Evolutionary conservation across 2,888 invertebrate genomes (phyloP).

Genomic region (Noctua comes): DNA sequence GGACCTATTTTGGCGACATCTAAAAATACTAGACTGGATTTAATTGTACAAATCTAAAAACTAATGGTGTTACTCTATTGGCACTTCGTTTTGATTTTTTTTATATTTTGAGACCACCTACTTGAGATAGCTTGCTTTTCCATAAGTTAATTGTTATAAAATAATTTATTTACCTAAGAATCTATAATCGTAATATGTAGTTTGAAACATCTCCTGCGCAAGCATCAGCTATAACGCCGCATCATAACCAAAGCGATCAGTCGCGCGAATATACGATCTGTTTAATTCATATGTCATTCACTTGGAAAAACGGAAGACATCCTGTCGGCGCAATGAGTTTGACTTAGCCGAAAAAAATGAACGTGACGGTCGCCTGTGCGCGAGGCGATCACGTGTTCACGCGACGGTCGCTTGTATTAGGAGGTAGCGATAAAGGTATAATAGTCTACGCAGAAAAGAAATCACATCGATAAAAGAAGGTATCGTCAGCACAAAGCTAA

Average conservation of each 20-base stretch:
- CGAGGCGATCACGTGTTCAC: neutral
- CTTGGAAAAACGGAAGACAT: neutral
- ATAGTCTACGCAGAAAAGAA: neutral
- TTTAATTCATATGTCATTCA: neutral
- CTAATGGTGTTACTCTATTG: conserved; percentile 83
- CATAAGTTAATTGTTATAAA: conserved; percentile 21
- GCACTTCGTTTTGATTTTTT: conserved; percentile 77
- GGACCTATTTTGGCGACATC: conserved; percentile 55
- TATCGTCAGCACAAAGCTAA: neutral
- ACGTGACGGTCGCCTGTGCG: neutral
- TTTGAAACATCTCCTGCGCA: neutral
- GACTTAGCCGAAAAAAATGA: neutral
- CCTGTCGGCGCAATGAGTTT: neutral
- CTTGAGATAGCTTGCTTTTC: conserved; percentile 2
- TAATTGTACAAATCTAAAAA: conserved; percentile 53
- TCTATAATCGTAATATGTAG: conserved; percentile 3
- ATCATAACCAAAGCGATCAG: neutral
- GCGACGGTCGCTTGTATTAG: neutral
- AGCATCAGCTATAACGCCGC: neutral
- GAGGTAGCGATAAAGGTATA: neutral
- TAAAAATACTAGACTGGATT: conserved; percentile 37
- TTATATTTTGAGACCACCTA: conserved; percentile 38
- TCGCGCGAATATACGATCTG: neutral
- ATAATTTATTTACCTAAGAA: conserved; percentile 10
- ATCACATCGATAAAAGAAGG: neutral